A percentile compares a stretch with the other conserved stretches of the same genome.
Conservation (phyloP, 2,797 vertebrate species). For the Manis pentadactyla region DNA sequence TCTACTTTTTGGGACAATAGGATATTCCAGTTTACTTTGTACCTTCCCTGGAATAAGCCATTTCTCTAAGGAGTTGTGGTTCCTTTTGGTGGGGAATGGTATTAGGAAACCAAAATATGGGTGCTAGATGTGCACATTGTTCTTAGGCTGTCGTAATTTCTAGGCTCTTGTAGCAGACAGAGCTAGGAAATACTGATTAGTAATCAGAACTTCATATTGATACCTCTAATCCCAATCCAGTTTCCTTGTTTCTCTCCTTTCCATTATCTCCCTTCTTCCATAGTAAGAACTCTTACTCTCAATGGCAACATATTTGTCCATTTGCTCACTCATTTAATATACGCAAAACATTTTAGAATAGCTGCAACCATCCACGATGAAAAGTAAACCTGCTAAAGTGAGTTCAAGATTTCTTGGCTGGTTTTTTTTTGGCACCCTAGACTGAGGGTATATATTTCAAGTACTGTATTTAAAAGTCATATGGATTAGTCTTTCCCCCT, state of each 20-base stretch:
- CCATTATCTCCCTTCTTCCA: neutral
- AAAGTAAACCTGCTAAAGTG: neutral
- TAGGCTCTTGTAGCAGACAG: neutral
- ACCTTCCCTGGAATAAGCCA: neutral
- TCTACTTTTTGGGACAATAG: neutral
- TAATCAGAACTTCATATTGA: neutral
- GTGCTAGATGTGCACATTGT: neutral
- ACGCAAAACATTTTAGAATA: neutral
- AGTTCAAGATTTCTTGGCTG: neutral
- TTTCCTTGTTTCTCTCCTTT: neutral
- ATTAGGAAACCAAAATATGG: neutral
- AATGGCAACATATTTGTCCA: neutral
- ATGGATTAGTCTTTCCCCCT: neutral
- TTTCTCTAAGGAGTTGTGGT: neutral
- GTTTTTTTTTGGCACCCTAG: neutral
- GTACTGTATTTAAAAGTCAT: neutral
- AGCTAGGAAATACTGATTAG: neutral
- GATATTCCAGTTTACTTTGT: neutral
- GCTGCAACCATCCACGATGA: neutral
- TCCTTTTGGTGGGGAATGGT: neutral
- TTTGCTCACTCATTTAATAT: neutral
- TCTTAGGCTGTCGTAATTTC: neutral
- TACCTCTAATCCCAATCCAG: neutral
- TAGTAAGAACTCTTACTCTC: neutral
- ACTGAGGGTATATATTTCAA: neutral